Evolutionary conservation across 2,888 invertebrate species (phyloP), one percentile per base, ranked within the genome.

Genomic region (Bedellia somnulentella): DNA sequence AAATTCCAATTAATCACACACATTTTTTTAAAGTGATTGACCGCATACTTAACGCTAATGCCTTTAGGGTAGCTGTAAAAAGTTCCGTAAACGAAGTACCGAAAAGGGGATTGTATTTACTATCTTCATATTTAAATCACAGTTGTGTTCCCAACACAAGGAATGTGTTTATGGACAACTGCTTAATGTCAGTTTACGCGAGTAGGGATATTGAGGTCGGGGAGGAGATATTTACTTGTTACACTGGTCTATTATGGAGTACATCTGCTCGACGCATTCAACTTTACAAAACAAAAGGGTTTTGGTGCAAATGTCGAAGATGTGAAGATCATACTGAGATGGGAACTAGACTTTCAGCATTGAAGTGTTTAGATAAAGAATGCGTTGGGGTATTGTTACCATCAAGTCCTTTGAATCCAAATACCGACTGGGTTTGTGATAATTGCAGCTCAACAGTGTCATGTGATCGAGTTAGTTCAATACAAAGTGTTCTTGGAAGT

Each of bases 61-160:
- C 85, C 1, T 86, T 83, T 46, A 82, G 85, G 56, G 79, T 73
- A 32, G 54, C 71, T 26, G 57, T 43, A 15, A 43, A 42, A 18
- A 14, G 35, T 15, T 49, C 46, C 15, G 55, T 46, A 37, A 63
- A 52, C 17, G 57, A 44, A 29, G 46, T 70, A 26, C 70, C 71
- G 34, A 49, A 82, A 30, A 63, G 83, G 29, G 87, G 82, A 9
- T 54, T 87, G 22, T 87, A 81, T 53, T 82, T 84, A 1, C 48
- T 85, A 36, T 81, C 81, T 3, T 75, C 83, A 21, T 67, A 85
- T 37, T 62, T 84, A 38, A 87, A 87, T 57, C 87, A 88, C 46
- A 75, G 70, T 34, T 87, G 87, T 49, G 49, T 67, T 14, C 86
- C 87, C 3, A 87, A 87, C 47, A 82, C 83, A 0, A 75, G 79